phyloP scores from a whole-genome alignment of 2,797 vertebrate species.

The Loris lydekkerianus region DNA sequence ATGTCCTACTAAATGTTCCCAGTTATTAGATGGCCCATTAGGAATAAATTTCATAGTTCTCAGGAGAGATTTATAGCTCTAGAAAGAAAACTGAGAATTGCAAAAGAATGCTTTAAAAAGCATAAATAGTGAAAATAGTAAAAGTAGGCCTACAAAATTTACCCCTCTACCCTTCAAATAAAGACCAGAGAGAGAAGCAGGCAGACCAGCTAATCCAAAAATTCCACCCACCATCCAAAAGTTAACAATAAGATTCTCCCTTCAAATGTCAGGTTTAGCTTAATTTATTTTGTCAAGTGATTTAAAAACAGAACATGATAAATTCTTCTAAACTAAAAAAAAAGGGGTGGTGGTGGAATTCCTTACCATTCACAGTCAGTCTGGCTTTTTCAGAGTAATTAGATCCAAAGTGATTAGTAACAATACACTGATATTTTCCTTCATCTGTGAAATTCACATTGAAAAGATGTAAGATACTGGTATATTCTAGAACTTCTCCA shows the following conservation, averaged over 20 bases:
- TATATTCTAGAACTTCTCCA: slow-evolving; percentile 89
- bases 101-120: slow-evolving; percentile 41
- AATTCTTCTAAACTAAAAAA: slow-evolving; percentile 11
- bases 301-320: slow-evolving; percentile 32
- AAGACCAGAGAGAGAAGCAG: background rate
- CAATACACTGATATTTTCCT: slow-evolving; percentile 92
- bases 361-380: slow-evolving; percentile 92
- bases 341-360: background rate
- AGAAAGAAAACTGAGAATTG: slow-evolving; percentile 42
- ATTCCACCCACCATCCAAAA: background rate
- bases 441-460: slow-evolving; percentile 93
- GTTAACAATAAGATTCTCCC: background rate
- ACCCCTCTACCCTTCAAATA: background rate
- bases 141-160: background rate
- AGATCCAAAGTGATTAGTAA: slow-evolving; percentile 92
- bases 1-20: background rate
- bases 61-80: slow-evolving; percentile 8
- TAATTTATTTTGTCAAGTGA: slow-evolving; percentile 52
- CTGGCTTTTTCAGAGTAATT: slow-evolving; percentile 93
- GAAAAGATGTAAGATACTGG: slow-evolving; percentile 90
- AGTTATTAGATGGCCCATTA: background rate
- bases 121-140: background rate
- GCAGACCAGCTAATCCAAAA: background rate
- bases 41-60: slow-evolving; percentile 53
- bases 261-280: background rate